A percentile compares a stretch with the other conserved stretches of the same genome.
Evolutionary conservation across 2,113 vertebrate genomes (phyloP).

Genomic region (Lophotis ruficrista): DNA sequence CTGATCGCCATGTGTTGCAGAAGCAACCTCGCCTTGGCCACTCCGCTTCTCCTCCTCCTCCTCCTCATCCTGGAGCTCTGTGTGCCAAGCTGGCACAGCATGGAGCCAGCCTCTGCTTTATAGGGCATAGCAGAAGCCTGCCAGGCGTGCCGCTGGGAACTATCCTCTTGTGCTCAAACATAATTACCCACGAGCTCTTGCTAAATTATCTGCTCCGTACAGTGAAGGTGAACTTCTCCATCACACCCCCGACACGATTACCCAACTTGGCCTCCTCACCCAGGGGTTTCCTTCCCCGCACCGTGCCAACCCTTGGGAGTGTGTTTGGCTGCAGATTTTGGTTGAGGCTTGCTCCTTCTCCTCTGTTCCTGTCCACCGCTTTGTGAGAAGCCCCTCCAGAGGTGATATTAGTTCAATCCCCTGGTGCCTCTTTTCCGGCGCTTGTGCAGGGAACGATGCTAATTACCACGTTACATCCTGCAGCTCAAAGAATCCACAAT

Average conservation of each 20-base stretch:
- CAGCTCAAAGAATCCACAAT: conserved; percentile 9
- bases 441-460: neutral
- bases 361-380: neutral
- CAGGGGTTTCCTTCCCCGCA: rapidly evolving
- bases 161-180: neutral
- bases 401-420: conserved; percentile 31
- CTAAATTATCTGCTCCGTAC: neutral
- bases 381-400: neutral
- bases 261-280: rapidly evolving
- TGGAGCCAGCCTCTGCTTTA: rapidly evolving
- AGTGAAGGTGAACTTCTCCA: neutral
- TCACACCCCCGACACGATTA: rapidly evolving
- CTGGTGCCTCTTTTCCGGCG: neutral
- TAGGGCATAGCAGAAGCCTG: neutral
- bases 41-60: neutral
- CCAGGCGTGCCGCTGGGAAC: neutral
- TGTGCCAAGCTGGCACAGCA: rapidly evolving
- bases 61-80: rapidly evolving
- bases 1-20: neutral
- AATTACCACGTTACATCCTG: conserved; percentile 21
- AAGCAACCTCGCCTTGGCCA: rapidly evolving
- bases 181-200: neutral
- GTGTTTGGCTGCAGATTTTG: rapidly evolving
- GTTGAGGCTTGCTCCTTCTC: neutral
- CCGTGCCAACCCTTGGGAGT: rapidly evolving